Percentiles rank a stretch among this genome's conserved stretches.
These are phyloP conservation scores for Allygus modestus DNA, from an alignment of 2,888 invertebrate species.

Conservation along the genomic window DNA sequence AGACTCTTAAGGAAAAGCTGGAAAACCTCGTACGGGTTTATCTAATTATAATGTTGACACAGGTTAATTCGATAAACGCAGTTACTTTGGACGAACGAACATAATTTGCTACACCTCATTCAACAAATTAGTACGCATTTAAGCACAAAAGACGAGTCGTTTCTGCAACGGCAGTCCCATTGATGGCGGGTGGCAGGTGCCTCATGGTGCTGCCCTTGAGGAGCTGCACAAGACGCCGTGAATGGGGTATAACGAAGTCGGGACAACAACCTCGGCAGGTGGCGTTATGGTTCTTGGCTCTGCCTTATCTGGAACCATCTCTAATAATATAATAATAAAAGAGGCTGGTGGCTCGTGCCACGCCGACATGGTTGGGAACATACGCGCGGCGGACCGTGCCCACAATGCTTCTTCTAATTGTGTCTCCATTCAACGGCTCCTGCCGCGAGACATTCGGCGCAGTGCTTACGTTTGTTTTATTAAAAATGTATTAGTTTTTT, in stretches of 20 bases:
- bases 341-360: conserved; percentile 61
- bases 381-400: conserved; percentile 57
- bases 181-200: background rate
- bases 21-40: too few relatives aligned
- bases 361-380: conserved; percentile 65
- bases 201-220: background rate
- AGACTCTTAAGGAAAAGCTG: too few relatives aligned
- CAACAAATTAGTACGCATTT: background rate
- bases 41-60: background rate
- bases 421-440: conserved; percentile 34
- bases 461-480: too few relatives aligned
- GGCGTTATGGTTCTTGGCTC: conserved; percentile 59
- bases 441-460: too few relatives aligned
- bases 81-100: background rate
- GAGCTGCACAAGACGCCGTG: background rate
- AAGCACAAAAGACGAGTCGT: background rate
- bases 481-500: too few relatives aligned
- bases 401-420: conserved; percentile 40
- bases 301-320: conserved; percentile 61
- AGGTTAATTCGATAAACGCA: background rate
- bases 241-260: conserved; percentile 45
- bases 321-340: conserved; percentile 65
- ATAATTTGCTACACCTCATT: background rate
- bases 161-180: conserved; percentile 1
- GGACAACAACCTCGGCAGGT: conserved; percentile 61